These are phyloP conservation scores for Gambusia yucatana DNA, from an alignment of 2,797 vertebrate species.

Conservation along the genomic window DNA sequence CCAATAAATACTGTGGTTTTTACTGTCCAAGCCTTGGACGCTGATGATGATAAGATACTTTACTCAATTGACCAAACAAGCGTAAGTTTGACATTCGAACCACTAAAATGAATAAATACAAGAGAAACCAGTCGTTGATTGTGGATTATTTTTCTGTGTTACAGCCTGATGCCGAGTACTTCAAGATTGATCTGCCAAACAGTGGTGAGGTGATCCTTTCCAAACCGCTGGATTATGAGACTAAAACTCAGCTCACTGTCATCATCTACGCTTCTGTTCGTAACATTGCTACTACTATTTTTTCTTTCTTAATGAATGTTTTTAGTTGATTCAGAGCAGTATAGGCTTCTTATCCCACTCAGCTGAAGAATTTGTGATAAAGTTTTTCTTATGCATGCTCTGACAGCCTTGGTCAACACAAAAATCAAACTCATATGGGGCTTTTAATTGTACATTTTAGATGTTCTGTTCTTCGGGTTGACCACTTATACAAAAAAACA, in stretches of 20 bases:
- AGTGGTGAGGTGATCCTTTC: conserved; percentile 85
- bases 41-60: conserved; percentile 82
- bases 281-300: neutral
- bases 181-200: conserved; percentile 85
- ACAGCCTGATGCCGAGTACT: conserved; percentile 85
- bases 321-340: neutral
- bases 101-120: neutral
- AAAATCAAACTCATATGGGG: neutral
- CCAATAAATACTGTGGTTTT: conserved; percentile 82
- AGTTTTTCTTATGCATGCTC: neutral
- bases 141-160: conserved; percentile 36
- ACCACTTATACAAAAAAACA: neutral
- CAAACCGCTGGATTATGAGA: conserved; percentile 86
- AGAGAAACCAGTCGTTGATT: neutral
- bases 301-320: neutral
- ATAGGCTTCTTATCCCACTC: neutral
- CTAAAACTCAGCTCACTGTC: conserved; percentile 78
- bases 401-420: neutral
- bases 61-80: conserved; percentile 83
- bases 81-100: conserved; percentile 70
- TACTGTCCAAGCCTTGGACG: conserved; percentile 81
- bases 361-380: neutral
- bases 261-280: conserved; percentile 82
- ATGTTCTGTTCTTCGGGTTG: neutral
- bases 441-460: neutral